These are phyloP conservation scores for Sebastes vulpes DNA, from an alignment of 2,797 vertebrate species.

Conservation along the genomic window DNA sequence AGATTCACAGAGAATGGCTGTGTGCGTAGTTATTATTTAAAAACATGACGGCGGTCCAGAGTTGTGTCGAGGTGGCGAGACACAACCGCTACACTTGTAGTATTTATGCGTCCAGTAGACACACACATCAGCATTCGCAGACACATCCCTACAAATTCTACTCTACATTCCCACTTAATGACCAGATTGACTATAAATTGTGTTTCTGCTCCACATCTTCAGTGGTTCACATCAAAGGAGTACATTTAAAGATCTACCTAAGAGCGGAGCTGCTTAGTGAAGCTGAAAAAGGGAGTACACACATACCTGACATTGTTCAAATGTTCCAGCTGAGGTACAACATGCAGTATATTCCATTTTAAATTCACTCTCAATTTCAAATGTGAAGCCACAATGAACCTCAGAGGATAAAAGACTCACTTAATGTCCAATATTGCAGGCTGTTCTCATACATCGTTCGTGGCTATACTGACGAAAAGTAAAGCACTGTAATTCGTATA, in stretches of 20 bases:
- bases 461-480: too few relatives aligned
- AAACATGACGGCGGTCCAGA: slow-evolving; percentile 82
- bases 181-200: slow-evolving; percentile 73
- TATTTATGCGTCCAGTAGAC: neutral
- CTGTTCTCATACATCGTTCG: too few relatives aligned
- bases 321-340: slow-evolving; percentile 7
- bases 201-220: slow-evolving; percentile 32
- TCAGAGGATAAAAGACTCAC: neutral
- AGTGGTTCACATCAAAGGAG: slow-evolving; percentile 60
- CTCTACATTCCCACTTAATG: slow-evolving; percentile 47
- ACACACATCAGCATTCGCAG: slow-evolving; percentile 17
- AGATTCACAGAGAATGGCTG: slow-evolving; percentile 38
- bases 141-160: slow-evolving; percentile 66
- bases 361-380: neutral
- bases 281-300: slow-evolving; percentile 1
- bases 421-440: neutral
- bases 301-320: slow-evolving; percentile 22
- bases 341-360: slow-evolving; percentile 1
- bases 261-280: slow-evolving; percentile 26
- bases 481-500: too few relatives aligned
- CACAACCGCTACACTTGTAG: neutral
- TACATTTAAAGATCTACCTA: slow-evolving; percentile 32
- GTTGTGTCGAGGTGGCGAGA: slow-evolving; percentile 57
- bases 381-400: neutral
- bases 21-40: slow-evolving; percentile 69